Evolutionary conservation across 2,888 invertebrate species (phyloP).

Genomic region (Napeogenes inachia): DNA sequence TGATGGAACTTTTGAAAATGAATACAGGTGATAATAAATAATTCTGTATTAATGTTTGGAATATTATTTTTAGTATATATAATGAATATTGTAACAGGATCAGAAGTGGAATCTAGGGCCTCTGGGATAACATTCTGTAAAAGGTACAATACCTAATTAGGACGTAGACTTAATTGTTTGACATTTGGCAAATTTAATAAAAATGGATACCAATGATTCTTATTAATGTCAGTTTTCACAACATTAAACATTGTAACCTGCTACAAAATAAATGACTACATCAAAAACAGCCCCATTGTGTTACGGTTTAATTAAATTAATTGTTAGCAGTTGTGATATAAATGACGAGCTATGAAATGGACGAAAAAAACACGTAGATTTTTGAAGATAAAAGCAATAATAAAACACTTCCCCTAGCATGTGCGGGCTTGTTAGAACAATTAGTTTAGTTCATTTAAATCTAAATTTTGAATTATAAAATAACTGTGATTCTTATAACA

Average conservation of each 20-base stretch:
- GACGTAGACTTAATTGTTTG: too few species aligned
- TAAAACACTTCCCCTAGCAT: constrained; percentile 65
- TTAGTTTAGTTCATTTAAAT: constrained; percentile 28
- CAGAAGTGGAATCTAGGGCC: too few species aligned
- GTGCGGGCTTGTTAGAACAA: constrained; percentile 42
- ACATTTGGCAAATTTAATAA: neutral
- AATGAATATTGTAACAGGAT: too few species aligned
- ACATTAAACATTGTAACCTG: constrained; percentile 45
- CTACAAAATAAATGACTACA: constrained; percentile 55
- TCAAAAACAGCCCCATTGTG: constrained; percentile 59
- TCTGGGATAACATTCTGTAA: too few species aligned
- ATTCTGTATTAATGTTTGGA: too few species aligned
- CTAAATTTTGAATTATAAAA: neutral
- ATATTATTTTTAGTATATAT: too few species aligned
- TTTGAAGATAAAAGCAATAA: constrained; percentile 69
- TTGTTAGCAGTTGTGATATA: constrained; percentile 68
- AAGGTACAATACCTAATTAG: too few species aligned
- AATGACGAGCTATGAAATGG: constrained; percentile 67
- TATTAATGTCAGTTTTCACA: constrained; percentile 27
- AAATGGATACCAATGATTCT: neutral
- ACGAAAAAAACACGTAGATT: constrained; percentile 62
- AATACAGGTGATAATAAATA: too few species aligned
- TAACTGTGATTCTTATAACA: too few species aligned
- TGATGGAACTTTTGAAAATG: too few species aligned
- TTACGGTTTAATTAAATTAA: constrained; percentile 74